These are phyloP conservation scores for Colletes gigas DNA, from an alignment of 1,140 invertebrate genomes.

Conservation along the genomic window DNA sequence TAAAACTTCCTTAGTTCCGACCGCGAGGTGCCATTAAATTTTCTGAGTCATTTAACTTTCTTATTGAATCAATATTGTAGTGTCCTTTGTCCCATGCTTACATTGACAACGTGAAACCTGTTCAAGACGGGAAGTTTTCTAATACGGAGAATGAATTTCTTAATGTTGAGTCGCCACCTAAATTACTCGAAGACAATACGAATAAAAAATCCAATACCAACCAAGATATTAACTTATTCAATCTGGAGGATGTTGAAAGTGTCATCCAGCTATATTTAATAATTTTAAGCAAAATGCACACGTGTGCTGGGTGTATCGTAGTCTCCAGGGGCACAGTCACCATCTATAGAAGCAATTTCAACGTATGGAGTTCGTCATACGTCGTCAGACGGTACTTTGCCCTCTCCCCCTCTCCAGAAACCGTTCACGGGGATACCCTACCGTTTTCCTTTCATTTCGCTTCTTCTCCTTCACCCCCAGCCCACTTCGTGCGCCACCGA, in stretches of 20 bases:
- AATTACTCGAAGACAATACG: no score
- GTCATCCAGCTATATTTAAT: no score
- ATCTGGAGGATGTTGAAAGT: no score
- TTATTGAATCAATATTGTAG: background rate
- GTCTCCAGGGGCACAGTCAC: constrained; percentile 14
- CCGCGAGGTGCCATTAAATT: background rate
- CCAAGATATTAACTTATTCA: no score
- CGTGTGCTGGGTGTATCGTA: constrained; percentile 4
- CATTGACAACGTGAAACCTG: no score
- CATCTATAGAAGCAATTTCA: constrained; percentile 51
- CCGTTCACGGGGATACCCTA: constrained; percentile 40
- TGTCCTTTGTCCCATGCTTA: no score
- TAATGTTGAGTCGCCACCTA: no score
- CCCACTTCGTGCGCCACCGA: constrained; percentile 44
- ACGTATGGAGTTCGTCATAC: constrained; percentile 52
- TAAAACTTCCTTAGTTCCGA: background rate
- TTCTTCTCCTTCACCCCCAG: constrained; percentile 40
- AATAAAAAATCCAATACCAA: no score
- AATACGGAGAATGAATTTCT: no score
- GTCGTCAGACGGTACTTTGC: constrained; percentile 46
- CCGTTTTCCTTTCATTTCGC: constrained; percentile 46
- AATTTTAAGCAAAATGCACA: background rate
- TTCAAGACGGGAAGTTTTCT: no score
- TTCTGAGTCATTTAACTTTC: background rate
- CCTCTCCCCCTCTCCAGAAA: constrained; percentile 22